Base-by-base conservation (phyloP, 2,113 vertebrate species). In the Gavialis gangeticus region DNA sequence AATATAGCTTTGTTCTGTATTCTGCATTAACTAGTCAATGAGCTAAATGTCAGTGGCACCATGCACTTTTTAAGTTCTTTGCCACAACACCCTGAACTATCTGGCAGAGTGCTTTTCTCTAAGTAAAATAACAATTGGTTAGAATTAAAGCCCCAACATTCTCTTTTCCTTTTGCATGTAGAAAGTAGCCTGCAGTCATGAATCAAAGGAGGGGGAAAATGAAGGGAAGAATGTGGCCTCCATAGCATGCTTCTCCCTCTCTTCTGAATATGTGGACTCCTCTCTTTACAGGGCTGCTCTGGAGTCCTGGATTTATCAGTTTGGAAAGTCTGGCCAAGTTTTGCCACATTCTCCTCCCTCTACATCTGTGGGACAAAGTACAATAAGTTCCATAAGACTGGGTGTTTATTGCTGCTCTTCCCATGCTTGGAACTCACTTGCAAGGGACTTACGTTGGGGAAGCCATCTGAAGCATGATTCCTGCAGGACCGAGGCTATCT, bases 11-110 rank as follows among this genome's bases (percentile, higher is more conserved):
- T 28, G 21, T 18, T 85, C 90, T 60, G 60, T 56, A 64, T n/a
- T 79, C 85, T 82, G 78, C 28, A 77, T 90, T 80, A 73, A 90
- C 60, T 79, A 69, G 34, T 77, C 67, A 77, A 66, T 46, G 7
- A 64, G 37, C 4, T 27, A 84, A 46, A 56, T 21, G 22, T 55
- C 57, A 75, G 34, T 6, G 59, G 16, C 22, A 25, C 16, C 56
- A 59, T 17, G 57, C 34, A 34, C 30, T 30, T 30, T 59, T 79
- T 22, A 37, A 19, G 46, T 46, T 46, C 46, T 46, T 14, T 22
- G n/a, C 19, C 58, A 16, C n/a, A 22, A 19, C 77, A 57, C 64
- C 66, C 30, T 91, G 79, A 75, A 54, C 63, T 78, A 46, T 16
- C 28, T 54, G 9, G 56, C 14, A 34, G 16, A 11, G 12, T 13